Percentiles rank a stretch among this genome's conserved stretches.
Conservation (phyloP, 1,140 invertebrate species). For the Brachionus rotundiformis region DNA sequence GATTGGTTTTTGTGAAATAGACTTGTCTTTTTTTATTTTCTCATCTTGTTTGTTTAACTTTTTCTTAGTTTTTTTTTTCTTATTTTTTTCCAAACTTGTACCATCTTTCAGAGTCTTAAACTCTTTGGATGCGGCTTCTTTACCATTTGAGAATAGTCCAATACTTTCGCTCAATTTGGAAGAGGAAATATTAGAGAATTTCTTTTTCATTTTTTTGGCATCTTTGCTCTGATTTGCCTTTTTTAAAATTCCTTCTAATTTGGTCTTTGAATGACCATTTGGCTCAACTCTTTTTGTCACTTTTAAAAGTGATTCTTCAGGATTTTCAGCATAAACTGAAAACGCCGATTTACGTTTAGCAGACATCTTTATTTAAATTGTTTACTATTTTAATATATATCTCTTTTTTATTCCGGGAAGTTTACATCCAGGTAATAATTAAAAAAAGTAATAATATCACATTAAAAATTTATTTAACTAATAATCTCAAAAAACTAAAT, state of each 20-base stretch:
- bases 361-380: not conserved
- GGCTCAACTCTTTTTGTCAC: not conserved
- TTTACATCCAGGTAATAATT: not conserved
- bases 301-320: not conserved
- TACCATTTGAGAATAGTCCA: not conserved
- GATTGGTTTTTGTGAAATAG: not conserved
- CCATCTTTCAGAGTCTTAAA: not conserved
- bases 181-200: not conserved
- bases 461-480: slow-evolving; percentile 23
- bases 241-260: slow-evolving; percentile 8
- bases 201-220: not conserved
- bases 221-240: not conserved
- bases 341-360: slow-evolving; percentile 41
- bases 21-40: not conserved
- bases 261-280: not conserved
- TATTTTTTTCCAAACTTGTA: not conserved
- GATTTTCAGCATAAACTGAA: slow-evolving; percentile 30
- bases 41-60: not conserved
- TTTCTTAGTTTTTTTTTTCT: not conserved
- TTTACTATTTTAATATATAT: not conserved
- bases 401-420: slow-evolving; percentile 6
- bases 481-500: not conserved
- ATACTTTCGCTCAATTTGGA: slow-evolving; percentile 25
- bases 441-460: not conserved
- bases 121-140: not conserved